Base-by-base conservation (phyloP, 2,888 invertebrate species). In the Campoplex nolae region DNA sequence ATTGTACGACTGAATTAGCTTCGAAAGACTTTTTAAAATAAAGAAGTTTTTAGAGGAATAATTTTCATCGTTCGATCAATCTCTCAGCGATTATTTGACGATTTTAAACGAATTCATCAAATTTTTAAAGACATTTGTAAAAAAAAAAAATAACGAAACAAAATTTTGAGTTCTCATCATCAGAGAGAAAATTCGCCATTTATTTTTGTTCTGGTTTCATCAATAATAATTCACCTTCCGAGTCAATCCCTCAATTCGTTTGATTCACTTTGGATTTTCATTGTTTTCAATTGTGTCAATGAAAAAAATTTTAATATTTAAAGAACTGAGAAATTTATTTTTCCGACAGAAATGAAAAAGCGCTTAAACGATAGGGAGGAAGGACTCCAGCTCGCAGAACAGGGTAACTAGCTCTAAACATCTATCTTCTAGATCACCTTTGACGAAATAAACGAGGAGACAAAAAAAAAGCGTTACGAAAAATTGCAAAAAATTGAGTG, bases 331-430 rank as follows among this genome's bases (percentile, higher is more conserved):
- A 32, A 32, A 7, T 32, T 58, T 32, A 2, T 32, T 28, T 62
- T 16, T 62, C 16, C 1, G 81, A 68, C 67, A 48, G 73, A 76
- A 73, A 75, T 77, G 45, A 78, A 74, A 54, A 74, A 32, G 73
- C 56, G 65, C 48, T 77, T 16, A 62, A 82, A 83, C 86, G 91
- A 92, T 90, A 90, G 90, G 90, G 88, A 88, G 88, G 88, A 90
- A 89, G 89, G 90, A 90, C 90, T 88, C 90, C 91, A 89, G 88
- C 92, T 93, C 93, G 92, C 92, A 92, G 91, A 93, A 93, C 93
- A 93, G 93, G 93, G 93, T 93, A 93, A 93, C 93, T 93, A 93
- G 93, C 90, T 92, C 92, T 93, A 93, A 89, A 92, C 92, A 92
- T 92, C 92, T 92, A 93, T 92, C 92, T 93, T 82, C 90, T 92